Evolutionary conservation across 2,888 invertebrate species (phyloP), one percentile per base, ranked within the genome.

Genomic region (Macaria notata): DNA sequence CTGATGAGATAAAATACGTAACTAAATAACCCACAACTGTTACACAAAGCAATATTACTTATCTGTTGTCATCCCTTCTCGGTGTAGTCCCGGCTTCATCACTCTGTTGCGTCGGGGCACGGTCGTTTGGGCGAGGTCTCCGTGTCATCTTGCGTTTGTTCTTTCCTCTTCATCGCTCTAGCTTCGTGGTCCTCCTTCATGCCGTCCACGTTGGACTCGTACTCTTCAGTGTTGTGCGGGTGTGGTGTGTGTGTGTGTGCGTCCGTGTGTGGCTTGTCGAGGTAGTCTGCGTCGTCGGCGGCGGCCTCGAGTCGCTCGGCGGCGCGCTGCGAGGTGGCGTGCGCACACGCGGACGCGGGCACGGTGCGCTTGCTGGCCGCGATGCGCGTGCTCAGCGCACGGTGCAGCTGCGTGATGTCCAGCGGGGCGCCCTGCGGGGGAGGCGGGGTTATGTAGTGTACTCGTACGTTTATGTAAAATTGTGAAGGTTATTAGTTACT

Each of bases 71-170:
- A 54, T 31, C 43, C 49, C 46, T 6, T 43, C 38, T 42, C 54
- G n/a, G 29, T 46, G 50, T 56, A 43, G 54, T 55, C 9, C 9
- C 19, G n/a, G 3, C 41, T 39, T 39, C 69, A 76, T 85, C 84
- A 87, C 74, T 88, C 83, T 76, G 81, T 83, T 68, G 81, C 59
- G 66, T 86, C 76, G 33, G 86, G 84, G 72, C 90, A 88, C 77
- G 81, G 90, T 87, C 89, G 84, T 76, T 91, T 91, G 36, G 86
- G 81, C n/a, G 85, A 78, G 0, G 80, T 81, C 60, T n/a, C n/a
- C n/a, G n/a, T n/a, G n/a, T 83, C 84, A 31, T 84, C 83, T 9
- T 79, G 82, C 6, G 68, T 71, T 4, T 84, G 81, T 62, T 89
- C 90, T 81, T 79, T 89, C 73, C 84, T 65, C 49, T 86, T 90